Evolutionary conservation across 2,888 invertebrate species (phyloP).

Genomic region (Entomobrya multifasciata): DNA sequence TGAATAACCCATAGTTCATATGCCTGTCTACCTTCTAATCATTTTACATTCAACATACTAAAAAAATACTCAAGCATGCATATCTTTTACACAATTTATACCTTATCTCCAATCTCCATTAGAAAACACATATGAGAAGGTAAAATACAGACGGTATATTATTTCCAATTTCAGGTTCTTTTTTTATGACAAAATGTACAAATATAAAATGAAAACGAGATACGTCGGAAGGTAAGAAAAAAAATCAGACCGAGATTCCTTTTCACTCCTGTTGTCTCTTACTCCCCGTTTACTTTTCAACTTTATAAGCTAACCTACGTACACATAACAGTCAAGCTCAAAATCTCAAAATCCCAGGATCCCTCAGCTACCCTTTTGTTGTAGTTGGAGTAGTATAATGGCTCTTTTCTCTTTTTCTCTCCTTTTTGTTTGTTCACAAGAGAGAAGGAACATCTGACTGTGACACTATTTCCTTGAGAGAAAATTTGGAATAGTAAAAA

Average conservation of each 20-base stretch:
- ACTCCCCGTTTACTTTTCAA: neutral
- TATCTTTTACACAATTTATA: neutral
- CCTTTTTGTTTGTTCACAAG: slow-evolving; percentile 49
- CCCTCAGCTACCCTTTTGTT: slow-evolving; percentile 62
- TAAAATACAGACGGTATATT: neutral
- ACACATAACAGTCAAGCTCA: slow-evolving; percentile 1
- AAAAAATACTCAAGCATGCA: too few relatives aligned
- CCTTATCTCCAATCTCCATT: neutral
- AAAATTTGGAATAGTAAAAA: slow-evolving; percentile 22
- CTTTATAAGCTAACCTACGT: neutral
- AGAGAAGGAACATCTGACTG: slow-evolving; percentile 59
- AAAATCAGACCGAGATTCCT: slow-evolving; percentile 44
- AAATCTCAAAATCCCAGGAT: slow-evolving; percentile 63
- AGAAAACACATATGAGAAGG: neutral
- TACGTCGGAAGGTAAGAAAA: neutral
- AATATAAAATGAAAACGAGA: slow-evolving; percentile 32
- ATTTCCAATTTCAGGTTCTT: slow-evolving; percentile 26
- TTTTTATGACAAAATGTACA: slow-evolving; percentile 44
- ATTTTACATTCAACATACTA: too few relatives aligned
- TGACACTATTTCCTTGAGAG: slow-evolving; percentile 36
- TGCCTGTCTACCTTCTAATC: neutral
- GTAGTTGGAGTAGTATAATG: slow-evolving; percentile 22
- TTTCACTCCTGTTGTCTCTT: slow-evolving; percentile 33
- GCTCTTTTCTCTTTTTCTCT: slow-evolving; percentile 40
- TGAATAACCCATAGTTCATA: neutral